Evolutionary conservation across 2,888 invertebrate species (phyloP), one percentile per base, ranked within the genome.

Genomic region (Drosophila rubida): DNA sequence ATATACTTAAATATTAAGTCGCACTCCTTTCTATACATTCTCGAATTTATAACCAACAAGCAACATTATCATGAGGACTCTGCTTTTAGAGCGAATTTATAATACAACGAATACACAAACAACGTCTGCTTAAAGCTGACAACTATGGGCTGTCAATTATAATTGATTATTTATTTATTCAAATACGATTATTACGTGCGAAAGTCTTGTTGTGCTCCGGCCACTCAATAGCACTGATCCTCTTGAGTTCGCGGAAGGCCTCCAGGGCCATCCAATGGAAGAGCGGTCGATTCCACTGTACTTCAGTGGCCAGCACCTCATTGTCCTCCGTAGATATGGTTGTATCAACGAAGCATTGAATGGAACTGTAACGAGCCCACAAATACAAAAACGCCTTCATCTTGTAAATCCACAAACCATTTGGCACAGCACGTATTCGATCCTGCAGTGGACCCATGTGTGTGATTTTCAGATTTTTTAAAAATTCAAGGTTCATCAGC

Each of bases 221-320:
- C 72, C 62, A 87, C 42, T 87, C 87, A 4, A 37, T 2, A 9
- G 62, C 19, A 19, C 83, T 83, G 30, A 88, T 60, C 1, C 4
- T 13, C 30, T 54, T 46, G 1, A 81, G 54, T 8, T 84, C 72
- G 0, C 30, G 8, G 35, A 55, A 73, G 6, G 81, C 76, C 44
- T 77, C 59, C 6, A 64, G 60, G 54, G 85, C 71, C 7, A 78
- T 14, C 79, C 75, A 81, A 30, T 80, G 79, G 35, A 82, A 78
- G 0, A 65, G 14, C 4, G 65, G 57, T 32, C 16, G 51, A 1
- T 42, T 32, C 86, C 83, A 82, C 22, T 70, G 58, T 0, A 9
- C 23, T 0, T 30, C 6, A 0, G 65, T 65, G 2, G 41, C 39
- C 5, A n/a, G 11, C 1, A 25, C 1, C 1, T 53, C 9, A 19